Evolutionary conservation across 2,797 vertebrate species (phyloP).

Genomic region (Paguma larvata): DNA sequence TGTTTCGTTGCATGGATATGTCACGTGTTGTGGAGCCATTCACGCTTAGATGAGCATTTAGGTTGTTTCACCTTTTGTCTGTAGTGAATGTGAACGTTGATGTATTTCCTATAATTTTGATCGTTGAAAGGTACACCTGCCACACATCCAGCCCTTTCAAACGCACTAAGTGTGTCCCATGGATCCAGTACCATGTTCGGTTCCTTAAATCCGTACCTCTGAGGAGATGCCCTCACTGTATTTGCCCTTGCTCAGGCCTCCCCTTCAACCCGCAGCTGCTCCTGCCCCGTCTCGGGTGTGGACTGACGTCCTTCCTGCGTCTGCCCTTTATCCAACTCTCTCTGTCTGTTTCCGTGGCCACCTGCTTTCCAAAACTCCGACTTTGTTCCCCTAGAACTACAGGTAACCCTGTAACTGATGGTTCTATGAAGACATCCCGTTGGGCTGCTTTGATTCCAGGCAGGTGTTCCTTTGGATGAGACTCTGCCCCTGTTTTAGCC

Average conservation of each 20-base stretch:
- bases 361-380: background rate
- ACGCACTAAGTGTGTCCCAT: background rate
- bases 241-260: background rate
- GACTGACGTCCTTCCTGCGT: background rate
- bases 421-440: accelerated
- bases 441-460: background rate
- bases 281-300: too few relatives aligned
- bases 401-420: too few relatives aligned
- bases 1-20: accelerated
- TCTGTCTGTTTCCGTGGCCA: background rate
- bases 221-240: background rate
- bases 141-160: background rate
- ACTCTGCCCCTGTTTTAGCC: background rate
- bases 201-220: accelerated
- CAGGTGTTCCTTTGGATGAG: background rate
- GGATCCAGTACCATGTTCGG: background rate
- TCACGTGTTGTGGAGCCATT: background rate
- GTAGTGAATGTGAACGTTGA: background rate
- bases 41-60: accelerated
- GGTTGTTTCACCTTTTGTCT: background rate
- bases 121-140: background rate
- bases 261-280: too few relatives aligned
- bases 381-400: background rate
- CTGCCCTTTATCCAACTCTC: accelerated
- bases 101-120: background rate